Evolutionary conservation across 2,888 invertebrate species (phyloP), one percentile per base, ranked within the genome.

Genomic region (Dryomyza anilis): DNA sequence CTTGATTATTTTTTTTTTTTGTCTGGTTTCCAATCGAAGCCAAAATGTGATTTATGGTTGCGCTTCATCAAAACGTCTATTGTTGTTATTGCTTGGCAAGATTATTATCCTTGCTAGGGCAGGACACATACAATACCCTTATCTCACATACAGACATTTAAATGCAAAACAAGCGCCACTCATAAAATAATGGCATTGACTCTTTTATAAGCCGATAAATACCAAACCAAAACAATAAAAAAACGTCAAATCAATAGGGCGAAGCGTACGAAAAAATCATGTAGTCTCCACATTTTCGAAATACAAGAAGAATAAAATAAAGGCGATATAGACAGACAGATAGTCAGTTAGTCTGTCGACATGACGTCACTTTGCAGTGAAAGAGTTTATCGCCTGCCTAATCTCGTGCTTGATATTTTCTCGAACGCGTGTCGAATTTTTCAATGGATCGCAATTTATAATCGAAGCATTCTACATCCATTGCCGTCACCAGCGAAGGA

Each of bases 111-210:
- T 29, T 45, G 16, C 19, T n/a, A n/a, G n/a, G n/a, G n/a, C 19
- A 25, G 21, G 30, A 19, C 58, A 58, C 45, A 43, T 19, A 46
- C 21, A 48, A 25, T 23, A 23, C 25, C 3, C 5, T 12, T 8
- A 21, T 3, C 33, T 12, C 16, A 19, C 10, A 5, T 14, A 52
- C 27, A 10, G 7, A 33, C 43, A 61, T 61, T 61, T 61, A 16
- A 39, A 61, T 52, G 61, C 61, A 43, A 61, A 61, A 61, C 53
- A 61, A 61, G 61, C 53, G 61, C n/a, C 61, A 53, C 36, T 39
- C 61, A 61, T 61, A 61, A 61, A 61, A 61, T 61, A 61, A 61
- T 61, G 52, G 61, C 33, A 61, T 61, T 53, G 61, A 61, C 61
- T 61, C 53, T 39, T 61, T 61, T 61, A 61, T 61, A 61, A 53